Evolutionary conservation across 2,797 vertebrate species (phyloP), one percentile per base, ranked within the genome.

Genomic region (Hypotaenidia philippensis): DNA sequence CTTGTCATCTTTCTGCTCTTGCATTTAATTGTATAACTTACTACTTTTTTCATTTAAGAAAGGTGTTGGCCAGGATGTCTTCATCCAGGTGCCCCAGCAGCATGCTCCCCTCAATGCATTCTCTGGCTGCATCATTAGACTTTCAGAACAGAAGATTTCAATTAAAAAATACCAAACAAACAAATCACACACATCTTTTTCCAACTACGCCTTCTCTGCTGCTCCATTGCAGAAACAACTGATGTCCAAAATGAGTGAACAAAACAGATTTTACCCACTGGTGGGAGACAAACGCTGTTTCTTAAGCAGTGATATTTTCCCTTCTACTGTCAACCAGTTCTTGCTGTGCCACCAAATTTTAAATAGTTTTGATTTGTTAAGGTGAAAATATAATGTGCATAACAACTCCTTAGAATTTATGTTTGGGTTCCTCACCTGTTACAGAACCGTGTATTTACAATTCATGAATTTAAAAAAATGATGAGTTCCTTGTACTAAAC

Each of bases 351-450:
- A 63, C 34, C 8, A 18, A 75, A n/a, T 56, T 87, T 79, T 60
- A 72, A 69, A 87, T 87, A 0, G 32, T 50, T 94, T 65, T 84
- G 4, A 47, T 87, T 76, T 84, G 12, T 26, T 83, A 57, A 64
- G 13, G 13, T 56, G 20, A 75, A 8, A 71, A 29, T 47, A 31
- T 34, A 92, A 66, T 9, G 21, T 59, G 65, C 15, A 57, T 50
- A 83, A 53, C 68, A 86, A 5, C 17, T 63, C 13, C 25, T 68
- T 56, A 32, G 8, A 29, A 36, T 8, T 53, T 80, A 26, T 9
- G 4, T 86, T 93, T 0, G 0, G 2, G 12, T 83, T 89, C 1
- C 1, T 92, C 27, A 80, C 7, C 17, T 38, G 9, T 68, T 70
- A 52, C 18, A 69, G n/a, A 16, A 27, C 52, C 74, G 21, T 59